Base-by-base conservation (phyloP, 2,797 vertebrate species). In the Aldrovandia affinis region DNA sequence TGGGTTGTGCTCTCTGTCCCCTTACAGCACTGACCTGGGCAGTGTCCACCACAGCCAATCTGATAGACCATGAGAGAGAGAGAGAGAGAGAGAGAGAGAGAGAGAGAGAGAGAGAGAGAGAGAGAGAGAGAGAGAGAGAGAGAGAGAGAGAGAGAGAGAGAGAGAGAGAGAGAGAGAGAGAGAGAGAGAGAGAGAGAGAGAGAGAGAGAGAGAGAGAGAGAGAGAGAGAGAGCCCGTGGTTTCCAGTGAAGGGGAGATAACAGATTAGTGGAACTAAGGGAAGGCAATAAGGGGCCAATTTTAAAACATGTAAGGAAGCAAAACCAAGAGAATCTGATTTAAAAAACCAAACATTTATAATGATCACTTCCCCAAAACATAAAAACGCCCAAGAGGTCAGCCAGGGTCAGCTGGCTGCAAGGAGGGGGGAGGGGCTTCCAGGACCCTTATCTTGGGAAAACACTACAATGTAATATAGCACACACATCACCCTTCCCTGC, bases 301-400 rank as follows among this genome's bases (percentile, higher is more conserved):
- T 90, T 89, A 91, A 89, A 91, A 88, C 80, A 52, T 18, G 59
- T 42, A 12, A 50, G 36, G 81, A 79, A 82, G 87, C 5, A 65
- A 22, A 70, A 81, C 87, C 84, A 84, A 87, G 91, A 12, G 83
- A 36, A 20, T 75, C 88, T 85, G 87, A 83, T 79, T n/a, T n/a
- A n/a, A 82, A 80, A 4, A n/a, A 65, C 82, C 86, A 50, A n/a
- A n/a, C 87, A 89, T 93, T 90, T 89, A 89, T 92, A 91, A 90
- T 9, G 83, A 54, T 42, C 82, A 87, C 84, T 88, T 85, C 85
- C 89, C 89, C 82, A 87, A 85, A 89, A 89, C 90, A 90, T 90
- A 90, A 88, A 83, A 85, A 33, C n/a, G 83, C 84, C 61, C 7
- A 86, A 86, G 89, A 88, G 90, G 91, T 93, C 90, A 88, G 81